phyloP scores from a whole-genome alignment of 2,113 vertebrate species.

The Rhipidura dahli region DNA sequence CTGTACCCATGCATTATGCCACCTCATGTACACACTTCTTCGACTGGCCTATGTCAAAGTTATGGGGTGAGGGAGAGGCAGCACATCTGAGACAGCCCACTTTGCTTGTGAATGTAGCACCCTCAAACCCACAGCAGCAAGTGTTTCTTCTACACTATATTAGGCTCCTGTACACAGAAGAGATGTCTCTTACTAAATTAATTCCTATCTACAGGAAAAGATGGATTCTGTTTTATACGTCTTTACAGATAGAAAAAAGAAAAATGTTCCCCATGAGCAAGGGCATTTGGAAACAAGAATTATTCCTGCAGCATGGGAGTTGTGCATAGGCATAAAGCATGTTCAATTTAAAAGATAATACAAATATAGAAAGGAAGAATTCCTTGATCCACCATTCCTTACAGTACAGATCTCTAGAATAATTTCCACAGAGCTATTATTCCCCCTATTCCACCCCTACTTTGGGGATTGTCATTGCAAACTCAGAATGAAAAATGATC shows the following conservation, averaged over 20 bases:
- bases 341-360: not conserved
- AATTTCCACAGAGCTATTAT: not conserved
- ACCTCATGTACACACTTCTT: accelerated
- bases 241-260: not conserved
- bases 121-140: not conserved
- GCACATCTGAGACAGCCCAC: not conserved
- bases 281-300: not conserved
- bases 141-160: not conserved
- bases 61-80: not conserved
- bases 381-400: not conserved
- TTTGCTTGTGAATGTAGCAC: not conserved
- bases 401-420: not conserved
- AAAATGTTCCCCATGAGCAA: not conserved
- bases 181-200: not conserved
- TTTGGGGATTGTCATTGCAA: not conserved
- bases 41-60: not conserved
- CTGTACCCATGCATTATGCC: not conserved
- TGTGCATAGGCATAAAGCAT: not conserved
- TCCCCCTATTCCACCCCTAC: not conserved
- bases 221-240: not conserved
- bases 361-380: not conserved
- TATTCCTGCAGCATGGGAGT: not conserved
- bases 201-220: not conserved
- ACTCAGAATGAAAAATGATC: not conserved
- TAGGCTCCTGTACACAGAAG: not conserved